Base-by-base conservation (phyloP, 2,113 vertebrate species). In the Corythornis cristatus region DNA sequence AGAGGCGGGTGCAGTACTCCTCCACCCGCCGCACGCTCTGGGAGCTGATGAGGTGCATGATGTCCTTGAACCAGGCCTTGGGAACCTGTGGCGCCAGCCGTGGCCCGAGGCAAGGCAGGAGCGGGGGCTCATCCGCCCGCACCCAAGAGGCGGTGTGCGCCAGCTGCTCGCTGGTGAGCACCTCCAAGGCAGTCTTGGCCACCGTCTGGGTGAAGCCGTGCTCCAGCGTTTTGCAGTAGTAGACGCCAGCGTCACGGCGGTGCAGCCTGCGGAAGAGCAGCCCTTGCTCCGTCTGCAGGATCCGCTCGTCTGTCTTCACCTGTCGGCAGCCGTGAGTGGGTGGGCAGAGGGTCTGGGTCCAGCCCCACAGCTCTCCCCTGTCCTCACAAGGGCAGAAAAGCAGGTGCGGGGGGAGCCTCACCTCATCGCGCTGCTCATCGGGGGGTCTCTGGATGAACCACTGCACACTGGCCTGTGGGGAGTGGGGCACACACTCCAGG, bases 31-130 rank as follows among this genome's bases (percentile, higher is more conserved):
- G 98, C 64, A 98, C 96, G 81, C 97, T 98, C 6, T 98, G 97
- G 0, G 98, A 98, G 73, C 99, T 99, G 6, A 98, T 98, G 91
- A 99, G 98, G 96, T 99, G 98, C 98, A 99, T 97, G 91, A 99
- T 97, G 85, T 99, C 99, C 95, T 99, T 99, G 97, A 99, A 99
- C 99, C 99, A 99, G 11, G 97, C 92, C 80, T 98, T 97, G 33
- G 96, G 98, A 11, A 97, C 95, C 31, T 98, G 98, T 9, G 93
- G 81, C 0, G 33, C 68, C 11, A 93, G 56, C 83, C 15, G 85
- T 23, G 88, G 57, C 62, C 88, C 79, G 2, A 97, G 10, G 90
- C 58, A 87, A 62, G 88, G 94, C 84, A 97, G 16, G 91, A 86
- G 72, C 1, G 18, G 22, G 3, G 26, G 46, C 64, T 94, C 62